phyloP scores from a whole-genome alignment of 2,113 vertebrate genomes.

The Sarotherodon lohbergeri region DNA sequence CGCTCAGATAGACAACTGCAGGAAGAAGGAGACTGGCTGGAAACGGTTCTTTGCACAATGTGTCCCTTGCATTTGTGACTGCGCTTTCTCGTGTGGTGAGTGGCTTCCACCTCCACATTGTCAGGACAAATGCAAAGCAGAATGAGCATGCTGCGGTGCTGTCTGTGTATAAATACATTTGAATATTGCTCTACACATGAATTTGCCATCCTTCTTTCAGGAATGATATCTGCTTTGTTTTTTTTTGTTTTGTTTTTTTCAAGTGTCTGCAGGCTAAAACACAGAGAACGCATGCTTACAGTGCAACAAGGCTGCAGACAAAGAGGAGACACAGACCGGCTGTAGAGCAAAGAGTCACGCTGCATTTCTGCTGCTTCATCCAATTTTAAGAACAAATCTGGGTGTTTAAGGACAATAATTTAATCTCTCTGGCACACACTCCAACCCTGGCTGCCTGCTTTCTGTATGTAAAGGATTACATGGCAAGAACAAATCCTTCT shows the following conservation, averaged over 20 bases:
- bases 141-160: not conserved
- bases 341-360: not conserved
- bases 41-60: conserved; percentile 77
- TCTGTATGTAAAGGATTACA: not conserved
- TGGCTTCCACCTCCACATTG: not conserved
- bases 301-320: not conserved
- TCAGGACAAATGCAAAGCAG: not conserved
- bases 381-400: not conserved
- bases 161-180: not conserved
- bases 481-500: not conserved
- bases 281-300: not conserved
- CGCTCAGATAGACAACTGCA: conserved; percentile 71
- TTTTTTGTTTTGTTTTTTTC: not conserved
- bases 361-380: not conserved
- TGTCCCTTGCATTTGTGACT: conserved; percentile 77
- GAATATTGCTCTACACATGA: not conserved
- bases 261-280: conserved; percentile 35
- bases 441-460: not conserved
- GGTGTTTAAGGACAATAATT: not conserved
- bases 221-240: not conserved
- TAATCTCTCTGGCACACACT: not conserved
- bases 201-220: not conserved
- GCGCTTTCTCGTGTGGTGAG: conserved; percentile 73
- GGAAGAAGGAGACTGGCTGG: conserved; percentile 74
- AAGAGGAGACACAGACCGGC: not conserved